Conservation (phyloP, 64 coral and sea anemone genomes). For the Anthopleura sola region DNA sequence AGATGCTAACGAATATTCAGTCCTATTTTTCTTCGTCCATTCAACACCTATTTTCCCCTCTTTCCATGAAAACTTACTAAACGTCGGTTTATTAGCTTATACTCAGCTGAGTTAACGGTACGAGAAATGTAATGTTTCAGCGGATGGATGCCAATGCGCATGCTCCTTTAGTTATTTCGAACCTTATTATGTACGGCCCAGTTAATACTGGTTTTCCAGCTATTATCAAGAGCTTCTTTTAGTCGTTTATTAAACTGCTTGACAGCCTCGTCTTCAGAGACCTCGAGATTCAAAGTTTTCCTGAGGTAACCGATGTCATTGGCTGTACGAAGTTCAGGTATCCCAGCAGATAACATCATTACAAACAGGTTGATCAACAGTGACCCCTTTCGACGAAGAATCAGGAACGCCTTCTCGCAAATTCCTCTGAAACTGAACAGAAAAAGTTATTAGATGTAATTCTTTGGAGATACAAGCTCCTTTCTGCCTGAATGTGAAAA, state of each 20-base stretch:
- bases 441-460: background rate
- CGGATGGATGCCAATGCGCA: background rate
- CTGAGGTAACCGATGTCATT: constrained; percentile 80
- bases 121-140: background rate
- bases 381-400: constrained; percentile 69
- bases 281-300: constrained; percentile 51
- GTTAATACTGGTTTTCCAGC: constrained; percentile 68
- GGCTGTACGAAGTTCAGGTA: constrained; percentile 63
- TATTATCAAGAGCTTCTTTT: constrained; percentile 66
- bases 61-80: background rate
- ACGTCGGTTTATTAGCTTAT: too few species aligned
- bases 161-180: constrained; percentile 26
- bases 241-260: constrained; percentile 70
- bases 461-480: background rate
- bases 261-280: constrained; percentile 64
- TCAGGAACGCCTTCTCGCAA: constrained; percentile 63
- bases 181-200: constrained; percentile 65
- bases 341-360: constrained; percentile 89
- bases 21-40: background rate
- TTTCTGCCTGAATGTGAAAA: too few species aligned
- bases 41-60: background rate
- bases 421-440: constrained; percentile 57
- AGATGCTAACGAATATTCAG: too few species aligned
- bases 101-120: too few species aligned
- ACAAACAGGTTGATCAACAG: constrained; percentile 80